Conservation (phyloP, 2,888 invertebrate genomes). For the Temnothorax unifasciatus region DNA sequence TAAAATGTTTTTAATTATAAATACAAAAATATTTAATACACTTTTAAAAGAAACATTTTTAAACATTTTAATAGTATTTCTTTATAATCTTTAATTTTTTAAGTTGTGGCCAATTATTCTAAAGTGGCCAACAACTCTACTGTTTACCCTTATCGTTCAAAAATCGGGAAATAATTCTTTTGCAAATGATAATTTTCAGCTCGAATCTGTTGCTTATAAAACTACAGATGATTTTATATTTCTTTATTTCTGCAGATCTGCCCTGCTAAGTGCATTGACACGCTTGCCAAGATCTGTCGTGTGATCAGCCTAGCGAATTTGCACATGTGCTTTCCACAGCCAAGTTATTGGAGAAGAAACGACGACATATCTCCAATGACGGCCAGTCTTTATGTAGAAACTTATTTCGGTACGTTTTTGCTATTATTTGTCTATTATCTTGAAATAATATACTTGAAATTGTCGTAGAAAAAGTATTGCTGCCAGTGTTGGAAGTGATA, state of each 20-base stretch:
- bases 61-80: no score
- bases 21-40: no score
- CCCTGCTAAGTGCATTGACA: constrained; percentile 90
- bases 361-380: constrained; percentile 86
- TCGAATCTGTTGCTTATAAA: not conserved
- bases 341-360: constrained; percentile 89
- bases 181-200: not conserved
- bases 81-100: no score
- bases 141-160: no score
- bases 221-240: not conserved
- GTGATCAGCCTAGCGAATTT: constrained; percentile 93
- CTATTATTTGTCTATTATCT: not conserved
- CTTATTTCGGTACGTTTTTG: constrained; percentile 89
- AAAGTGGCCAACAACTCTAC: no score
- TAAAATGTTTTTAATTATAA: no score
- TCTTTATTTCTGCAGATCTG: constrained; percentile 88
- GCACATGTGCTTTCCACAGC: constrained; percentile 93
- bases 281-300: constrained; percentile 92
- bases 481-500: constrained; percentile 93
- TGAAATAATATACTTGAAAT: constrained; percentile 3
- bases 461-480: constrained; percentile 89
- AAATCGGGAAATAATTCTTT: not conserved
- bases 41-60: no score
- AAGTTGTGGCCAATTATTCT: no score
- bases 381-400: constrained; percentile 90